Conservation (phyloP, 1,140 invertebrate species). For the Zaprionus africanus region DNA sequence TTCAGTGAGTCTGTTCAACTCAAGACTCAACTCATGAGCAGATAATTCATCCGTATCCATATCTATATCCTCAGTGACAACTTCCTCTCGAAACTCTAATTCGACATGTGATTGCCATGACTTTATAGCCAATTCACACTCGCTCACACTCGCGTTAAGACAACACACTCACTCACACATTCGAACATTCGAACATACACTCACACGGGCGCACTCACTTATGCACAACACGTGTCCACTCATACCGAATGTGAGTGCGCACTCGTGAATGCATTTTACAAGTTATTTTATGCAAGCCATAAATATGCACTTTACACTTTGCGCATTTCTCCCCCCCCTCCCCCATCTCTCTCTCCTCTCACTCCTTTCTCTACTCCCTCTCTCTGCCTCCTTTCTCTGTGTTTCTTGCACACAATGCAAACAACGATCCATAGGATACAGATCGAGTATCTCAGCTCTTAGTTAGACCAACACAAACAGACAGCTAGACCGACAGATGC, state of each 20-base stretch:
- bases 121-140: conserved; percentile 55
- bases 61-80: conserved; percentile 70
- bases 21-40: background rate
- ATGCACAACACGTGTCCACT: conserved; percentile 72
- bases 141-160: conserved; percentile 4
- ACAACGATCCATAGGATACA: conserved; percentile 61
- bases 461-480: conserved; percentile 74
- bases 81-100: conserved; percentile 60
- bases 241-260: conserved; percentile 57
- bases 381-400: background rate
- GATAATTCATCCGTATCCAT: conserved; percentile 27
- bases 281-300: conserved; percentile 83
- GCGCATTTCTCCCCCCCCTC: conserved; percentile 56
- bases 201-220: conserved; percentile 26
- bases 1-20: conserved; percentile 9
- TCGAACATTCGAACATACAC: background rate
- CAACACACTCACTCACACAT: background rate
- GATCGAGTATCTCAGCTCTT: conserved; percentile 67
- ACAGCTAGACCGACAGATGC: conserved; percentile 22
- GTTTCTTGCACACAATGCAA: conserved; percentile 48
- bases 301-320: conserved; percentile 83
- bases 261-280: conserved; percentile 76
- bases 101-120: conserved; percentile 63
- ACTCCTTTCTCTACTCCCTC: background rate
- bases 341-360: too few species aligned